Evolutionary conservation across 2,888 invertebrate species (phyloP), one percentile per base, ranked within the genome.

Genomic region (Ophion ellenae): DNA sequence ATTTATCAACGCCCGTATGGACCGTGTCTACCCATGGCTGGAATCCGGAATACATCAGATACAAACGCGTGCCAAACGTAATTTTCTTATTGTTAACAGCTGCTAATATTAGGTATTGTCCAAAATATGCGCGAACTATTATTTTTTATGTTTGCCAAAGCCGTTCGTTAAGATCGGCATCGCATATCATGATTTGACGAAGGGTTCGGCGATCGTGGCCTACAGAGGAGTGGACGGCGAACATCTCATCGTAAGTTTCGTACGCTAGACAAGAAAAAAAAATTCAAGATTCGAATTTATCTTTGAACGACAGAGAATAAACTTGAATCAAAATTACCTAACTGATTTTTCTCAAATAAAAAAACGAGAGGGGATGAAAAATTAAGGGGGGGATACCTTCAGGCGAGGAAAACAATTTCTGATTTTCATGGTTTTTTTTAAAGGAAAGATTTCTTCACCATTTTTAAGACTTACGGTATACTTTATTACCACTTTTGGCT

Each of bases 1-100:
- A 86, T 10, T 78, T 83, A 36, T 81, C 91, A 36, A 92, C 91
- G 2, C 92, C 91, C 5, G 85, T 93, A 45, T 93, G 91, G 91
- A 89, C 85, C 4, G 92, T 88, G 1, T 45, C 77, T 4, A 83
- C 90, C 14, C 79, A 91, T 76, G 32, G 24, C 20, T 57, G 57
- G 10, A 85, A 87, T 59, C 89, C 90, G 7, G 85, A 87, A 64
- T 88, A 89, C 57, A 57, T 92, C 2, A 81, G 85, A 47, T 92
- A 92, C 78, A 87, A 81, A 1, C 64, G 74, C 71, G 67, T 90
- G 32, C 40, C 80, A 2, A 75, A 89, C 47, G 92, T 92, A 88
- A 82, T 61, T 61, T 61, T 7, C 59, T 61, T 61, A 2, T 9
- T 20, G 7, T 20, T 61, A n/a, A 61, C 59, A 61, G 5, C 2